phyloP scores from a whole-genome alignment of 2,888 invertebrate species.

The Gymnoscelis rufifasciata region DNA sequence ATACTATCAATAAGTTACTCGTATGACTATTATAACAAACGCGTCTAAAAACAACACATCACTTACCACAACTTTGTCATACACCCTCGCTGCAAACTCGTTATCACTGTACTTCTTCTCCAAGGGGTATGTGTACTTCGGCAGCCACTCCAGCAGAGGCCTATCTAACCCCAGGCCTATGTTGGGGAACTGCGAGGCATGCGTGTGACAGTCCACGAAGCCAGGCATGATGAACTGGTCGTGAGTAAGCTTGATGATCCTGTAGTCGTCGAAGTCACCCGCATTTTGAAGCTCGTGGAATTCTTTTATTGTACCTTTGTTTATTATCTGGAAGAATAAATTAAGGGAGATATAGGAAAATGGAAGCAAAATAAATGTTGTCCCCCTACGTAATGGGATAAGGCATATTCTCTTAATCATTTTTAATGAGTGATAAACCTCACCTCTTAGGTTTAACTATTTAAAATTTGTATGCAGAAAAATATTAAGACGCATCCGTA shows the following conservation, averaged over 20 bases:
- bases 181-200: constrained; percentile 94
- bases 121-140: constrained; percentile 90
- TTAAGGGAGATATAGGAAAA: no score
- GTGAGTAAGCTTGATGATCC: constrained; percentile 37
- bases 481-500: no score
- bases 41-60: no score
- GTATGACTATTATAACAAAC: no score
- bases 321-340: constrained; percentile 48
- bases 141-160: constrained; percentile 90
- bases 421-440: no score
- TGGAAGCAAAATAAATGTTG: no score
- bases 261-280: constrained; percentile 37
- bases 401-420: no score
- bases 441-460: no score
- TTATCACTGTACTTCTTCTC: constrained; percentile 85
- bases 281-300: constrained; percentile 33
- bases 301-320: constrained; percentile 43
- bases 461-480: no score
- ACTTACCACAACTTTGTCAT: constrained; percentile 89
- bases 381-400: no score
- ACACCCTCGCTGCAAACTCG: constrained; percentile 84
- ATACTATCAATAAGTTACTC: no score
- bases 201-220: constrained; percentile 92
- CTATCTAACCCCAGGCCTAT: constrained; percentile 89
- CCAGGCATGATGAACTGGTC: constrained; percentile 91